Evolutionary conservation across 1,140 invertebrate genomes (phyloP).

Genomic region (Formica selysi): DNA sequence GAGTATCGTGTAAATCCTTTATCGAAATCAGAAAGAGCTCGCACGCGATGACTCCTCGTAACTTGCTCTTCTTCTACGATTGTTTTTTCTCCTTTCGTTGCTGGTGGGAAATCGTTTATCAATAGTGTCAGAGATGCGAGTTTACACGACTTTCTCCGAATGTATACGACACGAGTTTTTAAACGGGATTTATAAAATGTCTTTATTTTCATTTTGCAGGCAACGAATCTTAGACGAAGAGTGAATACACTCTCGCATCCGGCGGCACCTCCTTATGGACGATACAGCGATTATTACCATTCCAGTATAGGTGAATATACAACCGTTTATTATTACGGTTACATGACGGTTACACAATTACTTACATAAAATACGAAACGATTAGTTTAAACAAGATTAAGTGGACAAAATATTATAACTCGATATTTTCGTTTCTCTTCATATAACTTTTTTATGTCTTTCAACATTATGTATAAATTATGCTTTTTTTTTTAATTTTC

Average conservation of each 20-base stretch:
- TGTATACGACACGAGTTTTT: background rate
- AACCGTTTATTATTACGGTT: background rate
- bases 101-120: background rate
- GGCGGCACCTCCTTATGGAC: constrained; percentile 69
- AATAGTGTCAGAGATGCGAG: background rate
- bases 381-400: background rate
- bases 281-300: constrained; percentile 80
- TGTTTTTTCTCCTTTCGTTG: background rate
- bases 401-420: background rate
- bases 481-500: constrained; percentile 13
- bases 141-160: constrained; percentile 1
- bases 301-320: constrained; percentile 77
- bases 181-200: constrained; percentile 45
- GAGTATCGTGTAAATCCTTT: constrained; percentile 37
- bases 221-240: constrained; percentile 68
- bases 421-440: background rate
- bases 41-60: background rate
- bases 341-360: background rate
- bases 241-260: constrained; percentile 41
- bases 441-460: background rate
- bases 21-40: constrained; percentile 42
- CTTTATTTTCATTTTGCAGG: constrained; percentile 63
- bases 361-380: background rate
- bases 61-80: background rate
- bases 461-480: background rate